Evolutionary conservation across 2,888 invertebrate species (phyloP).

Genomic region (Parnassius mnemosyne): DNA sequence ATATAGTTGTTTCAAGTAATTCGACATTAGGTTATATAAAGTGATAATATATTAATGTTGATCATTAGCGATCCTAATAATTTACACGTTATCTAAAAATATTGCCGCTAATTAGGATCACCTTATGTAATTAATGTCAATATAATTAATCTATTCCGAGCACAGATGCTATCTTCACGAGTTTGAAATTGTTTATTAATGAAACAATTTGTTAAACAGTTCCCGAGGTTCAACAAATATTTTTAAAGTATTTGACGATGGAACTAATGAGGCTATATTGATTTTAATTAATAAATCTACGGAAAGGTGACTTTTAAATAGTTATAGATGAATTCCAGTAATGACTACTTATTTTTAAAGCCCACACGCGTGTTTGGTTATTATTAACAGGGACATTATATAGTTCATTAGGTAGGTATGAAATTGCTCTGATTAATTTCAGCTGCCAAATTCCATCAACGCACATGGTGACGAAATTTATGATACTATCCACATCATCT

Average conservation of each 20-base stretch:
- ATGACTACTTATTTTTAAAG: constrained; percentile 36
- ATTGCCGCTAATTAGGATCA: constrained; percentile 55
- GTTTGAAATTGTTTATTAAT: constrained; percentile 56
- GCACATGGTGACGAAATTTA: too few species aligned
- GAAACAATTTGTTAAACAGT: constrained; percentile 65
- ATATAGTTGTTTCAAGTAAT: constrained; percentile 11
- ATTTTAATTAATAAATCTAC: constrained; percentile 62
- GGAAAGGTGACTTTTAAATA: constrained; percentile 23
- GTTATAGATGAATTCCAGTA: constrained; percentile 34
- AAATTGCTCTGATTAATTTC: too few species aligned
- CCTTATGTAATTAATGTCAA: constrained; percentile 55
- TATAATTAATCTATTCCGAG: constrained; percentile 65
- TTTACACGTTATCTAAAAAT: constrained; percentile 27
- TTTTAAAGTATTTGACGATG: constrained; percentile 47
- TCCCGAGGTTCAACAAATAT: constrained; percentile 45
- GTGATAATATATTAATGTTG: constrained; percentile 22
- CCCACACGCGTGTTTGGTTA: constrained; percentile 31
- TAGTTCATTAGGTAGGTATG: not conserved
- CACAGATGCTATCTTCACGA: constrained; percentile 55
- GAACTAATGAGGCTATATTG: constrained; percentile 46
- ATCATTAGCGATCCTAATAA: constrained; percentile 22
- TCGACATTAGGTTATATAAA: constrained; percentile 20
- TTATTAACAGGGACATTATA: constrained; percentile 12
- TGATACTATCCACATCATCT: too few species aligned
- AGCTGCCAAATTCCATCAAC: too few species aligned